Percentiles rank a stretch among this genome's conserved stretches.
Conservation (phyloP, 2,888 invertebrate genomes). For the Thymelicus lineola region DNA sequence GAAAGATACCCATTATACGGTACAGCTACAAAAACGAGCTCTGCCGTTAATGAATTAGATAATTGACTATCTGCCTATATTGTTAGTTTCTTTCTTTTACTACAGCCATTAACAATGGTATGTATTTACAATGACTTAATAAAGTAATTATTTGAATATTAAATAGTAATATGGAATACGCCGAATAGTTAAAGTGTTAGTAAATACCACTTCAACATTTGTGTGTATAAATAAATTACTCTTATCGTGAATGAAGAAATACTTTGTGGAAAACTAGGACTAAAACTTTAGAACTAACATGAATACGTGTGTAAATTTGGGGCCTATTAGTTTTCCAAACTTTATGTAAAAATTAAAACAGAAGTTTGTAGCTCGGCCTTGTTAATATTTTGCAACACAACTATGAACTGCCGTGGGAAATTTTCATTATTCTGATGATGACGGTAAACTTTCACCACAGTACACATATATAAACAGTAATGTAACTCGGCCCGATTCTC, state of each 20-base stretch:
- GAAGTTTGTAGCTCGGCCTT: neutral
- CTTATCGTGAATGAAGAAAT: neutral
- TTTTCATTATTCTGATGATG: constrained; percentile 9
- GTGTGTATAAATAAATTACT: neutral
- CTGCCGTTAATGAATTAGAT: too few species aligned
- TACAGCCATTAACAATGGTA: too few species aligned
- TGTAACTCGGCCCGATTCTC: too few species aligned
- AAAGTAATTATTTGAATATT: too few species aligned
- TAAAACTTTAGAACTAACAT: neutral
- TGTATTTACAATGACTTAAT: too few species aligned
- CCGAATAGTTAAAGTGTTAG: neutral
- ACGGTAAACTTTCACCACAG: constrained; percentile 9
- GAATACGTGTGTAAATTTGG: neutral
- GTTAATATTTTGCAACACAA: constrained; percentile 1
- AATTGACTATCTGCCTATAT: too few species aligned
- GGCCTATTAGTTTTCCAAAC: neutral
- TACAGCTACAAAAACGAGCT: too few species aligned
- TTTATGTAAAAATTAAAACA: constrained; percentile 1
- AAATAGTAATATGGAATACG: too few species aligned
- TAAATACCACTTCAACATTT: neutral
- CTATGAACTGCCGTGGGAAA: constrained; percentile 2
- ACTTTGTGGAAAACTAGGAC: constrained; percentile 7
- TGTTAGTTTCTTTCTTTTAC: too few species aligned
- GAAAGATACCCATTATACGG: too few species aligned
- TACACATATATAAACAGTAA: too few species aligned